Evolutionary conservation across 1,140 invertebrate genomes (phyloP), one percentile per base, ranked within the genome.

Genomic region (Radopholus similis): DNA sequence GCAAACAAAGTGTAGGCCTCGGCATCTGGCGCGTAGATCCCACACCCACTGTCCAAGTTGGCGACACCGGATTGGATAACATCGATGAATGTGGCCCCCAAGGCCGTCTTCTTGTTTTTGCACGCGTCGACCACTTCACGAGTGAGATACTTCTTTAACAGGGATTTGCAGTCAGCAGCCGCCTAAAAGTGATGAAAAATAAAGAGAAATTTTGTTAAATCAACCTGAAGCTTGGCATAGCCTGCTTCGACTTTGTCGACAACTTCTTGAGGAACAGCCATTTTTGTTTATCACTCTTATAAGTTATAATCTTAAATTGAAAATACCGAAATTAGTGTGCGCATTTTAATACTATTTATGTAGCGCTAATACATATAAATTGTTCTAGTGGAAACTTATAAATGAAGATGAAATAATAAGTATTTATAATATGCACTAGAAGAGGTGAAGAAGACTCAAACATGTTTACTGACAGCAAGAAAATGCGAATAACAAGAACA

Each of bases 1-100:
- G 90, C 87, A 83, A 95, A 96, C 6, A 91, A 86, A 73, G 89
- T 89, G 87, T 96, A 96, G 37, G 92, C 83, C 83, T 95, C 92
- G 68, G 93, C 42, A 85, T 95, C 93, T 38, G 93, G 92, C 60
- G 93, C 93, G 78, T 96, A 96, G 84, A 96, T 91, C 84, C 93
- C 93, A 57, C 94, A 90, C 74, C 92, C 91, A 64, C 91, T 70
- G 75, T 86, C 85, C 67, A 86, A 71, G 72, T 84, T 84, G 68
- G 93, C 93, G 84, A 92, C 91, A 26, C 65, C 77, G 34, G 81
- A 83, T 44, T 83, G 81, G 62, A 81, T 83, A 37, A 83, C 81
- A 60, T 81, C 79, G 37, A 74, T 67, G 40, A 81, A 72, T n/a
- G 74, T 81, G 15, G 79, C 78, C 51, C 79, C 79, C 37, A 81